A percentile compares a stretch with the other conserved stretches of the same genome.
These are phyloP conservation scores for Alitta virens DNA, from an alignment of 2,888 invertebrate genomes.

Conservation along the genomic window DNA sequence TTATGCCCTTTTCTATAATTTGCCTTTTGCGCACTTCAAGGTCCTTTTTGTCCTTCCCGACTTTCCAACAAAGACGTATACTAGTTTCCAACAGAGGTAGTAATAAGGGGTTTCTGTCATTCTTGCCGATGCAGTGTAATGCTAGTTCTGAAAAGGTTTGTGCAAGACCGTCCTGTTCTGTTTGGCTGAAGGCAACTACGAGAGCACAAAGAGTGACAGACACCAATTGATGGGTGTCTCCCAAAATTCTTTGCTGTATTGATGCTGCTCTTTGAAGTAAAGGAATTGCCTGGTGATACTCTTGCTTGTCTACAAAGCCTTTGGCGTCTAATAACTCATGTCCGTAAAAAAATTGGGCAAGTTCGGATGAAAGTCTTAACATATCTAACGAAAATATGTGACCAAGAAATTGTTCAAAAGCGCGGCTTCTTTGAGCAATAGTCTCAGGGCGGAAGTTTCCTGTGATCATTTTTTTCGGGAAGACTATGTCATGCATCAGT, in stretches of 20 bases:
- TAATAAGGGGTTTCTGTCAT: slow-evolving; percentile 36
- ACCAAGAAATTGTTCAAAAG: slow-evolving; percentile 56
- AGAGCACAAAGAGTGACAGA: slow-evolving; percentile 48
- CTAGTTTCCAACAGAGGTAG: slow-evolving; percentile 45
- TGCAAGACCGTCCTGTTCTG: slow-evolving; percentile 43
- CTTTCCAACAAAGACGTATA: slow-evolving; percentile 51
- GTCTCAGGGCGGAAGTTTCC: slow-evolving; percentile 57
- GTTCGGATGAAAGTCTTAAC: slow-evolving; percentile 47
- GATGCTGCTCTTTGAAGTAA: slow-evolving; percentile 48
- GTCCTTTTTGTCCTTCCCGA: slow-evolving; percentile 50
- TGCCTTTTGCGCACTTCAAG: slow-evolving; percentile 41
- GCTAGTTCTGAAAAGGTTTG: slow-evolving; percentile 49
- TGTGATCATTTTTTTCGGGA: slow-evolving; percentile 55
- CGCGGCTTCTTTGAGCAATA: slow-evolving; percentile 52
- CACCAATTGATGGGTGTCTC: slow-evolving; percentile 39
- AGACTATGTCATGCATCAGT: slow-evolving; percentile 47
- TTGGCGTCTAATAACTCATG: slow-evolving; percentile 46
- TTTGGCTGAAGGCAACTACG: slow-evolving; percentile 41
- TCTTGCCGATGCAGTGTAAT: slow-evolving; percentile 35
- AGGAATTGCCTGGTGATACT: slow-evolving; percentile 45
- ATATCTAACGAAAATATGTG: slow-evolving; percentile 48
- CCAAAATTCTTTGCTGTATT: slow-evolving; percentile 51
- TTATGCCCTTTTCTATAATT: slow-evolving; percentile 22
- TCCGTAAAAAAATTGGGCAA: slow-evolving; percentile 51
- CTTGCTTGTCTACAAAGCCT: slow-evolving; percentile 36